A percentile compares a stretch with the other conserved stretches of the same genome.
Conservation (phyloP, 2,113 vertebrate genomes). For the Syrmaticus mikado region DNA sequence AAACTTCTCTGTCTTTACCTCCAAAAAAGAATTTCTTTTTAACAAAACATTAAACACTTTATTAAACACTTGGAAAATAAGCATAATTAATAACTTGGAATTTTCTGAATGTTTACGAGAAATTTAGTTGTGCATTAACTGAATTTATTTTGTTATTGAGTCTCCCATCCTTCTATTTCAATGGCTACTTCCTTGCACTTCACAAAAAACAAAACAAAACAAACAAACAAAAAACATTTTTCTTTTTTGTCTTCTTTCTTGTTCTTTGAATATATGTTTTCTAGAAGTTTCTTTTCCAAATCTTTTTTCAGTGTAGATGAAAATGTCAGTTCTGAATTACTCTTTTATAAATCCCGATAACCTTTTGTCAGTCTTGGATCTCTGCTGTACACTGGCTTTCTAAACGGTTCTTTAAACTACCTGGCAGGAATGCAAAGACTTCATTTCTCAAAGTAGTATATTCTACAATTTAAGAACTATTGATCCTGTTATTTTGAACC, state of each 20-base stretch:
- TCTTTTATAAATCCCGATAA: neutral
- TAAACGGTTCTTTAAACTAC: neutral
- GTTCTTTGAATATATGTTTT: neutral
- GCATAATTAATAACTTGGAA: neutral
- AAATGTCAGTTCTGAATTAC: neutral
- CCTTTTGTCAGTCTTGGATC: neutral
- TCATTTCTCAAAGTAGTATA: neutral
- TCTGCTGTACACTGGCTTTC: neutral
- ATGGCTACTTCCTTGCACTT: neutral
- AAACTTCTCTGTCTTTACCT: neutral
- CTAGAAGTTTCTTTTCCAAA: neutral
- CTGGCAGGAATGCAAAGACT: neutral
- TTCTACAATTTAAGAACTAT: neutral
- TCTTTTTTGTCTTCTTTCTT: neutral
- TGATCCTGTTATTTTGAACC: neutral
- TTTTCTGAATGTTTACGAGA: neutral
- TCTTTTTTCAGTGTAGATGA: neutral
- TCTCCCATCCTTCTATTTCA: neutral
- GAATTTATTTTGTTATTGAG: neutral
- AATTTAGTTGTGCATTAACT: neutral
- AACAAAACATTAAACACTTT: neutral
- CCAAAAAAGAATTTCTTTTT: neutral
- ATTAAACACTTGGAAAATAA: neutral
- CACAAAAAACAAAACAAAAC: neutral
- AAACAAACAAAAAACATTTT: no score